phyloP scores from a whole-genome alignment of 2,888 invertebrate species.

The Hesperia comma region DNA sequence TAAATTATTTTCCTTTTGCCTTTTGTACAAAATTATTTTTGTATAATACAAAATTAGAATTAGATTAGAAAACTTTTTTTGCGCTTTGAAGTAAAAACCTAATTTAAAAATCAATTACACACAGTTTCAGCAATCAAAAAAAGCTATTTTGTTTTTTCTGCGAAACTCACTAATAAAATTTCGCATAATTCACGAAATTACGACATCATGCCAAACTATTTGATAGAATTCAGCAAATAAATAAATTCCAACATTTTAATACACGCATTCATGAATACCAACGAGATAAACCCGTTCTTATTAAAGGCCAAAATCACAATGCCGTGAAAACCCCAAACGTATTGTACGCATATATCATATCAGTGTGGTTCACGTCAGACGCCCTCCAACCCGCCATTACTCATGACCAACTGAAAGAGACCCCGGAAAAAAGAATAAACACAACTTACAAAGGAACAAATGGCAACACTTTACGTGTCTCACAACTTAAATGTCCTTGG shows the following conservation, averaged over 20 bases:
- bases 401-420: constrained; percentile 70
- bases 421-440: constrained; percentile 68
- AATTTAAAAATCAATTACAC: too few relatives aligned
- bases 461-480: constrained; percentile 76
- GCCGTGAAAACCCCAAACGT: constrained; percentile 58
- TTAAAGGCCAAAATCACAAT: constrained; percentile 50
- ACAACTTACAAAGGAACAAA: constrained; percentile 73
- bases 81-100: too few relatives aligned
- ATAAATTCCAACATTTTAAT: constrained; percentile 25
- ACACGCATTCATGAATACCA: constrained; percentile 27
- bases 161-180: too few relatives aligned
- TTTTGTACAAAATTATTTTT: too few relatives aligned
- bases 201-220: too few relatives aligned
- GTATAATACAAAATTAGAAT: too few relatives aligned
- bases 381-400: constrained; percentile 63
- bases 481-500: constrained; percentile 72
- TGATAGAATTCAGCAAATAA: neutral
- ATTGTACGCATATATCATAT: constrained; percentile 65
- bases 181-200: too few relatives aligned
- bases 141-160: too few relatives aligned
- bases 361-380: constrained; percentile 61
- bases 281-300: constrained; percentile 31
- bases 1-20: too few relatives aligned
- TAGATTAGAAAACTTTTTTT: too few relatives aligned
- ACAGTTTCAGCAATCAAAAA: too few relatives aligned